These are phyloP conservation scores for Delichon dasypus DNA, from an alignment of 2,797 vertebrate genomes.

Conservation along the genomic window DNA sequence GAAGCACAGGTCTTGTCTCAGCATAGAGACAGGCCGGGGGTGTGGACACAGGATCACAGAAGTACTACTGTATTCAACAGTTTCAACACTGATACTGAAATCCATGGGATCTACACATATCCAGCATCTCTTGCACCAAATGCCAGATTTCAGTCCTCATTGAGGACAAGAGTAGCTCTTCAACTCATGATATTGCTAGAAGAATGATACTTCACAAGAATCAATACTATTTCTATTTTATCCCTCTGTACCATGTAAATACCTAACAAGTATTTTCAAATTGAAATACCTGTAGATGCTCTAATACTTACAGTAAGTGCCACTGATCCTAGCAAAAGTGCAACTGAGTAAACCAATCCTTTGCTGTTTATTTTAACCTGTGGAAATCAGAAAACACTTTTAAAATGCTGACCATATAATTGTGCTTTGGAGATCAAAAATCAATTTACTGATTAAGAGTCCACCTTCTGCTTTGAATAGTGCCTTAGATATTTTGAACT, in stretches of 20 bases:
- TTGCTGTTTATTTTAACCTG: constrained; percentile 96
- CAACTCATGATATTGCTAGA: not conserved
- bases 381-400: constrained; percentile 2
- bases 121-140: not conserved
- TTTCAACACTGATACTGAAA: not conserved
- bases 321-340: constrained; percentile 91
- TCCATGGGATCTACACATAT: not conserved
- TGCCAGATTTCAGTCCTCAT: not conserved
- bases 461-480: not conserved
- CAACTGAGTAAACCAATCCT: constrained; percentile 93
- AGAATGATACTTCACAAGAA: not conserved
- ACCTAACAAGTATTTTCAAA: not conserved
- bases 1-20: not conserved
- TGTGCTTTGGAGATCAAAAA: not conserved
- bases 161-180: not conserved
- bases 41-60: not conserved
- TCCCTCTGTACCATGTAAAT: not conserved
- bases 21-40: not conserved
- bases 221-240: not conserved
- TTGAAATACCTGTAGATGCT: not conserved
- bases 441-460: not conserved
- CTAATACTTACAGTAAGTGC: constrained; percentile 89
- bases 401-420: not conserved
- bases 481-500: not conserved
- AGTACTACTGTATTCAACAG: not conserved